Conservation (phyloP, 37 sponge, comb jelly and placozoan species). For the Cladorhizidae sp. region DNA sequence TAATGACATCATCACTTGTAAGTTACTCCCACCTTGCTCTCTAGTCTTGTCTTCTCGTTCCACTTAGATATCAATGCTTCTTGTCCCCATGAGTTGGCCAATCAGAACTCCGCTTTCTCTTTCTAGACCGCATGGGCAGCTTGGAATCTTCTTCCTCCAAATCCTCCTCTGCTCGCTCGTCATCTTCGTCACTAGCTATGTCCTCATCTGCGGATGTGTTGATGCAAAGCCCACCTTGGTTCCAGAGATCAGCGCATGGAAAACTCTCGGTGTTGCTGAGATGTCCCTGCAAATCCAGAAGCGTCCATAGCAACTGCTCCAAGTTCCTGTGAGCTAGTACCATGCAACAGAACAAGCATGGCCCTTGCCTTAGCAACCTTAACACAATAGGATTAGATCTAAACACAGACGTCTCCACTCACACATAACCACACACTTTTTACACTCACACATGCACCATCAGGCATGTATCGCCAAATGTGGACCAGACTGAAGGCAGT, state of each 20-base stretch:
- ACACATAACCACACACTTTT: not conserved
- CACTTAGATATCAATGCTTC: constrained; percentile 70
- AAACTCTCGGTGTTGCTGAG: not conserved
- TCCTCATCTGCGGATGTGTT: no score
- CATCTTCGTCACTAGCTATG: not conserved
- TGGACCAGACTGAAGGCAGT: no score
- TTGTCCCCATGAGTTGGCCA: not conserved
- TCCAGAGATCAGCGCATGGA: not conserved
- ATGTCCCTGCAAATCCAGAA: constrained; percentile 48
- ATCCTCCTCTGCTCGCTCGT: not conserved
- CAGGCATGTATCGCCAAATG: no score
- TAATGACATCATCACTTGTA: not conserved
- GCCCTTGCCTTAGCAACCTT: no score
- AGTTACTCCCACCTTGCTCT: constrained; percentile 53
- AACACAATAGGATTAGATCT: no score
- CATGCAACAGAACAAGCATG: not conserved
- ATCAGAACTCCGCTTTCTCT: not conserved
- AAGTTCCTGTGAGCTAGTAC: constrained; percentile 15
- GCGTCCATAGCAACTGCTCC: constrained; percentile 17
- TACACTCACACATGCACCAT: no score
- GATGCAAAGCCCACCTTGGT: no score
- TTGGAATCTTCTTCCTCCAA: not conserved
- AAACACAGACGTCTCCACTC: no score
- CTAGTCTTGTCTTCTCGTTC: constrained; percentile 54
- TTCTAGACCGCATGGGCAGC: not conserved